Conservation (phyloP, 2,797 vertebrate genomes). For the Vultur gryphus region DNA sequence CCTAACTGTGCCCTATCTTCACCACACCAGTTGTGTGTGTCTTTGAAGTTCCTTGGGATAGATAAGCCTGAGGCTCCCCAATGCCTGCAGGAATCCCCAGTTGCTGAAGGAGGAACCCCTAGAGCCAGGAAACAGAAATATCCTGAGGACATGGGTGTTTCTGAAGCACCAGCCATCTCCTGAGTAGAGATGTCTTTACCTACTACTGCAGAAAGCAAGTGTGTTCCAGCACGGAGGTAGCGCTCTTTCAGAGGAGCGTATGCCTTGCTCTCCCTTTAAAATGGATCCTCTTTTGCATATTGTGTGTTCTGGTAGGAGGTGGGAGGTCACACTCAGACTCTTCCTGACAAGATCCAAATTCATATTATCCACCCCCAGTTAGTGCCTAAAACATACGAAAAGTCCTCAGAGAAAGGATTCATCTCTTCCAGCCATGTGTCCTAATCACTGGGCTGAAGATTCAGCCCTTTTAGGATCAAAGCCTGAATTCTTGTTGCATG, state of each 20-base stretch:
- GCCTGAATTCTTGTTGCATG: background rate
- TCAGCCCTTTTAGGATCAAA: background rate
- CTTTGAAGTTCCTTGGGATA: background rate
- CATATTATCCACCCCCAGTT: constrained; percentile 1
- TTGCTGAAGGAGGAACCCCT: background rate
- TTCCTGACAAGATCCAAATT: constrained; percentile 37
- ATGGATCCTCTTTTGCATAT: constrained; percentile 38
- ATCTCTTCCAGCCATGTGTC: background rate
- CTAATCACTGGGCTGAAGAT: background rate
- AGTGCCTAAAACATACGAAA: background rate
- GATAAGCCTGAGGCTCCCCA: background rate
- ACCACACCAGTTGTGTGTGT: background rate
- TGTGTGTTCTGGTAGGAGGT: constrained; percentile 42
- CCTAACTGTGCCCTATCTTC: constrained; percentile 15
- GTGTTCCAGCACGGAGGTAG: background rate
- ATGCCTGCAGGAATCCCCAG: background rate
- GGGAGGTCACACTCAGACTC: constrained; percentile 37
- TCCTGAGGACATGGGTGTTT: background rate
- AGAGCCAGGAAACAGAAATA: background rate
- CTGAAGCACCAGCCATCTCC: background rate
- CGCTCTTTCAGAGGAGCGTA: background rate
- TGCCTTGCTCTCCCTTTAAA: constrained; percentile 20
- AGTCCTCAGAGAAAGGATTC: background rate
- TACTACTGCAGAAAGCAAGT: background rate
- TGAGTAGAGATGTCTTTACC: background rate